Conservation (phyloP, 2,888 invertebrate species). For the Perizoma flavofasciatum region DNA sequence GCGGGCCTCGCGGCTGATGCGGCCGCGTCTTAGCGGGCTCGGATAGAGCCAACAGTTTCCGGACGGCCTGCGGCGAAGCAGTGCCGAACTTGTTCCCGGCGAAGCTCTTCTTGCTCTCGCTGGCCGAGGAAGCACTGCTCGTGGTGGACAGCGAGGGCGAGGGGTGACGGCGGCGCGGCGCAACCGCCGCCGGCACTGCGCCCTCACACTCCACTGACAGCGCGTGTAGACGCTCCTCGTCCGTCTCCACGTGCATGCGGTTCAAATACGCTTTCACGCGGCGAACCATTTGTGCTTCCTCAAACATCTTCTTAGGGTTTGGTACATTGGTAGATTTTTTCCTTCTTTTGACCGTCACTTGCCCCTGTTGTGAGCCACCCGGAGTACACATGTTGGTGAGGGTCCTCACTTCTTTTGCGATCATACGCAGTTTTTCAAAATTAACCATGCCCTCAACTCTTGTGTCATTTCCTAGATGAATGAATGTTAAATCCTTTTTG, state of each 20-base stretch:
- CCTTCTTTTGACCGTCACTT: constrained; percentile 94
- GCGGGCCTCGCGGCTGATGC: constrained; percentile 88
- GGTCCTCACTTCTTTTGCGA: constrained; percentile 96
- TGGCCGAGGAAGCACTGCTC: constrained; percentile 95
- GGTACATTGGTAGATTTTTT: constrained; percentile 95
- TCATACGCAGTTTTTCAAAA: constrained; percentile 99
- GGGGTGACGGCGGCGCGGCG: constrained; percentile 92
- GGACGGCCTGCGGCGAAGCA: constrained; percentile 98
- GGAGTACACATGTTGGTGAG: constrained; percentile 98
- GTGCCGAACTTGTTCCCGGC: constrained; percentile 91
- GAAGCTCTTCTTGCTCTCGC: constrained; percentile 87
- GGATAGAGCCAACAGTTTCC: constrained; percentile 96
- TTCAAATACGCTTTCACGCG: constrained; percentile 98
- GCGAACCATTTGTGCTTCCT: constrained; percentile 99
- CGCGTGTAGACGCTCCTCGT: constrained; percentile 94
- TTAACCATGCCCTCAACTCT: constrained; percentile 95
- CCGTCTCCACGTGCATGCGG: constrained; percentile 95
- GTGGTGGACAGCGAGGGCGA: constrained; percentile 97
- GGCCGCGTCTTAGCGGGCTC: constrained; percentile 94
- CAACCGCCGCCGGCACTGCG: constrained; percentile 84
- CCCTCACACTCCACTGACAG: constrained; percentile 96
- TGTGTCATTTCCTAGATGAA: constrained; percentile 98
- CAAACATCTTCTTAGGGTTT: constrained; percentile 99
- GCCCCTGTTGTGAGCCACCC: constrained; percentile 87
- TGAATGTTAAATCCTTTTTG: constrained; percentile 98